Percentiles rank a stretch among this genome's conserved stretches.
Conservation (phyloP, 2,797 vertebrate species). For the Acanthurus leucopareius region DNA sequence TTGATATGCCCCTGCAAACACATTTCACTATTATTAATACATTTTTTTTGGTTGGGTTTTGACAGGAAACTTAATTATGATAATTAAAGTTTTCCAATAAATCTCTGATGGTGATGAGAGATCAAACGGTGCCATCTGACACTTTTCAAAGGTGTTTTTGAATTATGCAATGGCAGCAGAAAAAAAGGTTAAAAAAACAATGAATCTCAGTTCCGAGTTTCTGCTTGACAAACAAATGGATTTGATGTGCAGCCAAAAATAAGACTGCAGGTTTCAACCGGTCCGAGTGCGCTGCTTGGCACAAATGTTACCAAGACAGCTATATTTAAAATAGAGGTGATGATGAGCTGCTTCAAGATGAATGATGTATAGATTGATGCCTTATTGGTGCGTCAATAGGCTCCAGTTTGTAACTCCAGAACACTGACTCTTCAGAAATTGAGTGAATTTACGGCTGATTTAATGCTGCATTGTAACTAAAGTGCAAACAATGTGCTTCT, state of each 20-base stretch:
- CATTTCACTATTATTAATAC: neutral
- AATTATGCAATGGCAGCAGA: neutral
- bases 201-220: constrained; percentile 28
- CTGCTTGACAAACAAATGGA: constrained; percentile 31
- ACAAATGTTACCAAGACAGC: constrained; percentile 20
- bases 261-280: constrained; percentile 37
- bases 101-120: constrained; percentile 7
- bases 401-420: neutral
- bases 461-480: neutral
- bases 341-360: constrained; percentile 4
- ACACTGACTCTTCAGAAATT: neutral
- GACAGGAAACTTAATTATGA: neutral
- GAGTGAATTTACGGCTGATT: neutral
- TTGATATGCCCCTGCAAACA: neutral
- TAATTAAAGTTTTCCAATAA: neutral
- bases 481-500: neutral
- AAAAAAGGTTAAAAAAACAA: neutral
- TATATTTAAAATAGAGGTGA: constrained; percentile 39
- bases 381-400: neutral
- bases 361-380: constrained; percentile 1
- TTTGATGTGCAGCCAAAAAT: constrained; percentile 53
- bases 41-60: neutral
- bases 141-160: neutral
- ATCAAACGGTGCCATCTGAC: neutral
- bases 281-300: neutral